Evolutionary conservation across 2,888 invertebrate genomes (phyloP).

Genomic region (Itoplectis maculator): DNA sequence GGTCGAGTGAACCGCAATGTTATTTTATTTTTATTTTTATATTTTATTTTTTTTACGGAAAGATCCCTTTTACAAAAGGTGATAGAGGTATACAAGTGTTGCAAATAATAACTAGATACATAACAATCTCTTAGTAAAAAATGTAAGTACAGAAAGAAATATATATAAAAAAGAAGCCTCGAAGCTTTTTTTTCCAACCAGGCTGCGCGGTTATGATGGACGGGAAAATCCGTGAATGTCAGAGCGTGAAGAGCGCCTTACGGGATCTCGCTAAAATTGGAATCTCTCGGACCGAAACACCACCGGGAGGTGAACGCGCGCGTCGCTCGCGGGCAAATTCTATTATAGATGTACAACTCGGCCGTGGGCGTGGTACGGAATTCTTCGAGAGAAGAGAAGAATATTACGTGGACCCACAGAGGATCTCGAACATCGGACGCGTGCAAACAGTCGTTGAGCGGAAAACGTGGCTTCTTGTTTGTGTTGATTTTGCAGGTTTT

Average conservation of each 20-base stretch:
- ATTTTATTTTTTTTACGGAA: no score
- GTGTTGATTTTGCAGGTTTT: neutral
- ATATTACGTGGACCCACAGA: neutral
- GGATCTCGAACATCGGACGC: neutral
- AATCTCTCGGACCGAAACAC: neutral
- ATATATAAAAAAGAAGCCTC: no score
- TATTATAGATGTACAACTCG: neutral
- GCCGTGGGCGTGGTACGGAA: neutral
- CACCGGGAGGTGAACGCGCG: neutral
- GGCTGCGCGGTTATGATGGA: neutral
- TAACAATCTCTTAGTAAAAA: no score
- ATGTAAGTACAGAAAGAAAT: no score
- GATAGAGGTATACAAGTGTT: no score
- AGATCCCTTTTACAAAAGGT: no score
- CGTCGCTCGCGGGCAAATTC: neutral
- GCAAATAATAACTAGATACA: no score
- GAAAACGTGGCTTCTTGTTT: neutral
- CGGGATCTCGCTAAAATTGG: constrained; percentile 1
- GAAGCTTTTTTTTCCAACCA: neutral
- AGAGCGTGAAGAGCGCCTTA: constrained; percentile 12
- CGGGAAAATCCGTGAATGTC: constrained; percentile 1
- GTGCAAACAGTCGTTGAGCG: neutral
- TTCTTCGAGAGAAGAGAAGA: neutral
- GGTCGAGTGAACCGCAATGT: neutral
- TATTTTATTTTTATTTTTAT: neutral